These are phyloP conservation scores for Plebejus argus DNA, from an alignment of 2,888 invertebrate genomes.

Conservation along the genomic window DNA sequence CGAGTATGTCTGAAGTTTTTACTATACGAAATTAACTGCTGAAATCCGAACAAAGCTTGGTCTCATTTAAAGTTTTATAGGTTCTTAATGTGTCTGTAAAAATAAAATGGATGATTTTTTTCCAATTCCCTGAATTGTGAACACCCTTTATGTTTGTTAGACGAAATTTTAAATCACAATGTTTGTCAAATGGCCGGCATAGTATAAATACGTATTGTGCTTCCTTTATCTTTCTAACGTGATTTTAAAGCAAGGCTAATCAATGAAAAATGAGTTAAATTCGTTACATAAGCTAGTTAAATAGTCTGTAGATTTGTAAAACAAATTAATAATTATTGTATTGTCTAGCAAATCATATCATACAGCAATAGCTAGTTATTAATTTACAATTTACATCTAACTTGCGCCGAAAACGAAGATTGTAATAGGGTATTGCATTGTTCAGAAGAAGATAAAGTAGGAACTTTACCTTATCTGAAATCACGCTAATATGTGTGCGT, in stretches of 20 bases:
- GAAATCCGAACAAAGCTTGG: not conserved
- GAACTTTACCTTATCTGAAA: too few species aligned
- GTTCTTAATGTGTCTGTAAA: not conserved
- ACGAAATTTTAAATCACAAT: constrained; percentile 2
- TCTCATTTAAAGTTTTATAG: not conserved
- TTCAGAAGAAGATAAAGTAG: too few species aligned
- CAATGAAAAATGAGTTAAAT: not conserved
- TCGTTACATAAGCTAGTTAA: too few species aligned
- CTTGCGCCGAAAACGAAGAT: too few species aligned
- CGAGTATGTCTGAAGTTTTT: too few species aligned
- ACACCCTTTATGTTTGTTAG: not conserved
- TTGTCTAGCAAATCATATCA: too few species aligned
- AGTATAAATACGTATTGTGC: not conserved
- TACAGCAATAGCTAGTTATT: too few species aligned
- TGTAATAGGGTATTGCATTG: too few species aligned
- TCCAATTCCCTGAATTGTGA: not conserved
- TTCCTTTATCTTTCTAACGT: not conserved
- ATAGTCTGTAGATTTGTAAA: not conserved
- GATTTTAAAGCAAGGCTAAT: not conserved
- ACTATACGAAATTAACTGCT: too few species aligned
- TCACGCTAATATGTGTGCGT: too few species aligned
- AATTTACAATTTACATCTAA: too few species aligned
- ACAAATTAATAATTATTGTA: too few species aligned
- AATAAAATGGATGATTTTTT: not conserved
- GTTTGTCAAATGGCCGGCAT: not conserved